Evolutionary conservation across 1,140 invertebrate species (phyloP).

Genomic region (Saccostrea echinata): DNA sequence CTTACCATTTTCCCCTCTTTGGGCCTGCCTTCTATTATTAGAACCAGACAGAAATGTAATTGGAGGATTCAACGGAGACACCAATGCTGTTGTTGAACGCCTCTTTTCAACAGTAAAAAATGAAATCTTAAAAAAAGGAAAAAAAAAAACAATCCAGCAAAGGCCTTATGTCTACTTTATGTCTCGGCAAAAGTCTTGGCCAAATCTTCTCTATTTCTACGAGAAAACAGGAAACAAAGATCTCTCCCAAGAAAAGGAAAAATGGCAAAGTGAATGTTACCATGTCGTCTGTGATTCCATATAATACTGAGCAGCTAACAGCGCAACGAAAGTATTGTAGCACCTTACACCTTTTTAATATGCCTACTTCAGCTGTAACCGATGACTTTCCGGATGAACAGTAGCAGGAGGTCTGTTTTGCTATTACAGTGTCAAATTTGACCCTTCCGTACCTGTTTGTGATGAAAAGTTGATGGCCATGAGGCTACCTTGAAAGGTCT

Average conservation of each 20-base stretch:
- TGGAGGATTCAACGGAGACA: background rate
- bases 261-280: constrained; percentile 36
- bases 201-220: background rate
- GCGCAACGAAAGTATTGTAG: too few relatives aligned
- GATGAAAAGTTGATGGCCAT: background rate
- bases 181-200: constrained; percentile 10
- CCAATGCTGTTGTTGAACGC: background rate
- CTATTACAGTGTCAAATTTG: background rate
- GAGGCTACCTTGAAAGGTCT: background rate
- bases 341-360: too few relatives aligned
- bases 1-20: background rate
- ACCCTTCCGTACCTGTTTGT: background rate
- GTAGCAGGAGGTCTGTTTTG: background rate
- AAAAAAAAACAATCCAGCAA: background rate
- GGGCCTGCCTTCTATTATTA: background rate
- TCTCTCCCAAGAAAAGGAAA: constrained; percentile 22
- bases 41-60: background rate
- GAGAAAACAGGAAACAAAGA: background rate
- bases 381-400: background rate
- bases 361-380: too few relatives aligned
- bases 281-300: too few relatives aligned
- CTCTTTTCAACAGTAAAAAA: background rate
- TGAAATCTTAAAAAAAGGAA: too few relatives aligned
- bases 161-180: constrained; percentile 10
- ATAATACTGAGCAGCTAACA: too few relatives aligned